Evolutionary conservation across 92 coral and sea anemone genomes (phyloP), one percentile per base, ranked within the genome.

Genomic region (Porites evermanni): DNA sequence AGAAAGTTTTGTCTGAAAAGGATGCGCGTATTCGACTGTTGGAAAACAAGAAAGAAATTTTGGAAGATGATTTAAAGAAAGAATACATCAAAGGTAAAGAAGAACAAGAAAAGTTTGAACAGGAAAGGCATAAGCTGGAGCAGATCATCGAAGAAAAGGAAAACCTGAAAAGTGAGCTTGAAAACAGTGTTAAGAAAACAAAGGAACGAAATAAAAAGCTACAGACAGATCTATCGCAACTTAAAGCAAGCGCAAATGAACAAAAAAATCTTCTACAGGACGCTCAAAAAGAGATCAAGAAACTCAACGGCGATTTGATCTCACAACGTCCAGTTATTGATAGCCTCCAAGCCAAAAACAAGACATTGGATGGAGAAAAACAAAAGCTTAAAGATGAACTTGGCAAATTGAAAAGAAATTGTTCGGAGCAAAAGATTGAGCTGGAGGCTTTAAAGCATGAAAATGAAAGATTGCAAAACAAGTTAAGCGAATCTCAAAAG

Each of bases 131-230:
- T n/a, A 79, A 86, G 21, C 87, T 92, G 26, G 87, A 88, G 72
- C 86, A 84, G 32, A 81, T 85, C 53, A 86, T 97, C 67, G 98
- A 90, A 63, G 98, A 93, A 64, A 93, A 91, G 56, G 99, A 97
- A 14, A 89, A 90, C 23, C 94, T 85, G 53, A 91, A 93, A 44
- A 68, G 76, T 10, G 98, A 97, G 91, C 86, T 93, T 54, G 94
- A 95, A 44, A 90, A 83, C 91, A 83, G 85, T 63, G 77, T 92
- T 53, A 86, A 80, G 89, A 88, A 88, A 32, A 77, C 86, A 6
- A 93, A 87, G 72, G 92, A 92, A 77, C 94, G 94, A 54, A 93
- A 88, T 59, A 90, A 92, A 51, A 95, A 91, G 72, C 81, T 97
- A 3, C 98, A 97, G 77, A 84, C 89, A 14, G 99, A 97, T 50